Base-by-base conservation (phyloP, 1,140 invertebrate species). In the Brachionus calyciflorus region DNA sequence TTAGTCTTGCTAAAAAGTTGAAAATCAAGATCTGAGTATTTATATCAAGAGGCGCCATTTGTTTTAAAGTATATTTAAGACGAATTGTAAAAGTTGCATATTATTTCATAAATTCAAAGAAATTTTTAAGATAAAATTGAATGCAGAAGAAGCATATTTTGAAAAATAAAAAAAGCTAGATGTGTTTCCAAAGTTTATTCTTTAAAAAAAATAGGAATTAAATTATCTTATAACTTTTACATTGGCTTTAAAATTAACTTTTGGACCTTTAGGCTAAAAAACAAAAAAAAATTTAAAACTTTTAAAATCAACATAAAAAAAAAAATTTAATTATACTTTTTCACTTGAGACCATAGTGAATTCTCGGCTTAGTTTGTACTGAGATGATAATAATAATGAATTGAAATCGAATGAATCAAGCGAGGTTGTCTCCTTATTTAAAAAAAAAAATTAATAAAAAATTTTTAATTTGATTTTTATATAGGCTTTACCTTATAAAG, bases 151-250 rank as follows among this genome's bases (percentile, higher is more conserved):
- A n/a, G n/a, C n/a, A n/a, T 48, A 48, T 48, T 48, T 48, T 48
- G 4, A 48, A n/a, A n/a, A n/a, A n/a, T n/a, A n/a, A n/a, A n/a
- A n/a, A n/a, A n/a, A n/a, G n/a, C n/a, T n/a, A 37, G 33, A 3
- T 37, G 33, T 37, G 33, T 37, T 9, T 9, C 3, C 9, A 9
- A 37, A 37, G 33, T 9, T 37, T 37, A 37, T 9, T 37, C 33
- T 9, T 37, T 9, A 37, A 37, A 37, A 37, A 37, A 37, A 37
- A 37, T 37, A 9, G 3, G 9, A 9, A 9, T 26, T 57, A 14
- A 63, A 41, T 65, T 65, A 65, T 65, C 30, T 65, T 24, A 41
- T 41, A 65, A 65, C 40, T 65, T 65, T 65, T 41, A 65, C 40
- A 65, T 65, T 65, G 10, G 19, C 21, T 24, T 65, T 65, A 40